Conservation (phyloP, 2,113 vertebrate species). For the Chlamydotis undulata region DNA sequence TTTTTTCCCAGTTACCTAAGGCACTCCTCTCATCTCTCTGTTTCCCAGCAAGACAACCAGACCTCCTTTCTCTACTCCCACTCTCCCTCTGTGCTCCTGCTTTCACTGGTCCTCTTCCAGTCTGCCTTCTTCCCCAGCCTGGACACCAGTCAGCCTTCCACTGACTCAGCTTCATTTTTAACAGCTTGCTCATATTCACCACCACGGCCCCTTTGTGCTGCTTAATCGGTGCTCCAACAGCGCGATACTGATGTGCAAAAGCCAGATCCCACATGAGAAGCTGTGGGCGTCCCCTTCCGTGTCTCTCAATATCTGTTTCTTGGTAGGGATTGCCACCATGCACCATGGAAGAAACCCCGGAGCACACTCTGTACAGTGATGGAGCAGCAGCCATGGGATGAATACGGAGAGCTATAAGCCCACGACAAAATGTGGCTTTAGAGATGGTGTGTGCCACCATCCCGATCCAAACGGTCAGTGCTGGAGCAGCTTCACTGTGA, state of each 20-base stretch:
- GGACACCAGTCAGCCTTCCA: not conserved
- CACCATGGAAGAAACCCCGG: not conserved
- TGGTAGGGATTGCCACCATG: not conserved
- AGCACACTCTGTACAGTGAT: accelerated
- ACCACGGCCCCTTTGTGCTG: accelerated
- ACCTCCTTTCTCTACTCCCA: not conserved
- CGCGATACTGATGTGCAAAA: not conserved
- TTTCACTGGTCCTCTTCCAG: not conserved
- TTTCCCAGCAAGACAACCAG: not conserved
- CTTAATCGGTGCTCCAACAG: not conserved
- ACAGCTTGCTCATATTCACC: not conserved
- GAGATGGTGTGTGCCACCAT: not conserved
- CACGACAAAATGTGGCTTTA: not conserved
- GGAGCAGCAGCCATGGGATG: not conserved
- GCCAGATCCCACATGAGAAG: accelerated
- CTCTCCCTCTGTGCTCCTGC: not conserved
- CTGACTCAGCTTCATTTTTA: not conserved
- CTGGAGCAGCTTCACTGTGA: not conserved
- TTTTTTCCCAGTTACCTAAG: not conserved
- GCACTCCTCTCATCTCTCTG: not conserved
- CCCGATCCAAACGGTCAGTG: accelerated
- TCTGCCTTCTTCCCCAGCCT: not conserved
- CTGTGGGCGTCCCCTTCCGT: not conserved
- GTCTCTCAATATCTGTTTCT: not conserved
- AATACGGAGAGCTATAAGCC: not conserved